Evolutionary conservation across 2,888 invertebrate genomes (phyloP), one percentile per base, ranked within the genome.

Genomic region (Digitonthophagus gazella): DNA sequence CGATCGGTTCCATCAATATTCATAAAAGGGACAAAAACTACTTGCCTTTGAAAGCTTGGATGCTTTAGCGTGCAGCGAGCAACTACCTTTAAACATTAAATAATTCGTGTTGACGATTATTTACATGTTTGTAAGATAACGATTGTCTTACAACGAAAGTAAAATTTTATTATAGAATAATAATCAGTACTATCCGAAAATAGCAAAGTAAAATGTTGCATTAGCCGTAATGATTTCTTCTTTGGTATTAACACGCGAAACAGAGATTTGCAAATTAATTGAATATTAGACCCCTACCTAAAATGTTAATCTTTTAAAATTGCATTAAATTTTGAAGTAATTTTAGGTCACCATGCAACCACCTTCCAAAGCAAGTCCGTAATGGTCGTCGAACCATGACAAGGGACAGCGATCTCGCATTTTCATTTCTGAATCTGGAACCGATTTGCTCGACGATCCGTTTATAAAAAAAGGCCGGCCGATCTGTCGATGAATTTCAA

Each of bases 351-450:
- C 28, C 28, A 44, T 11, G 28, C 28, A 11, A 44, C 1, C 8
- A 44, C 6, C 28, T 44, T 44, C n/a, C 28, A 44, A 44, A 44
- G 28, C 28, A 11, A 8, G 28, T 44, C 11, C 61, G 19, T 61
- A 20, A 3, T 20, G 8, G 61, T 20, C 61, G 61, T 19, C 61
- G 61, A 18, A 61, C 61, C 61, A 20, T 61, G 20, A 61, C 61
- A 18, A 19, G 61, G 61, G 61, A 61, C 61, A 61, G 18, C 15
- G 20, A 19, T 61, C 61, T 61, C 61, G 61, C 61, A 61, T 61
- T 61, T 61, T 61, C 61, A 61, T 61, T 61, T 61, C 61, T 18
- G 61, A 44, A 44, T 44, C 28, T 44, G 28, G 8, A 11, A 44
- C 28, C 28, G 6, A 44, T 44, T 44, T 44, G 28, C 28, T 11